phyloP scores from a whole-genome alignment of 2,888 invertebrate species.

The Drosophila niveifrons region DNA sequence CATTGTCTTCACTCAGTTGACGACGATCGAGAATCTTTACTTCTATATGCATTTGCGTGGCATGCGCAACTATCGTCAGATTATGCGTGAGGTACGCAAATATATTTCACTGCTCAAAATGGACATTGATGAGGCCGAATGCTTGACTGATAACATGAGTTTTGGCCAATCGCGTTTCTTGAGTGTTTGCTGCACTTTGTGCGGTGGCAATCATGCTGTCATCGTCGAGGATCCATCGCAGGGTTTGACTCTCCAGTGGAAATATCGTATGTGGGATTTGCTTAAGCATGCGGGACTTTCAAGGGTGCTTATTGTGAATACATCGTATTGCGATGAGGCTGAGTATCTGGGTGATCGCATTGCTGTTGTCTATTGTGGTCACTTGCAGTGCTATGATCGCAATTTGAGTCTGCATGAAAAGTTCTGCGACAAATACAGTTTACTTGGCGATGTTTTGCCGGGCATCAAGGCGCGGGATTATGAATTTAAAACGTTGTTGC shows the following conservation, averaged over 20 bases:
- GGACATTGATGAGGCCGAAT: neutral
- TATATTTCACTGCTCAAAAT: conserved; percentile 9
- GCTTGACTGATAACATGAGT: neutral
- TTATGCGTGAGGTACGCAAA: conserved; percentile 17
- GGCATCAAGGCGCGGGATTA: neutral
- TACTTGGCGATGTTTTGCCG: neutral
- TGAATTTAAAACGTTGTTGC: neutral
- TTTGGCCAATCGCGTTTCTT: conserved; percentile 25
- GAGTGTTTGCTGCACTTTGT: conserved; percentile 30
- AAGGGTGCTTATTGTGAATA: conserved; percentile 29
- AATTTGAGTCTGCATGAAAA: neutral
- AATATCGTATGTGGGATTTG: conserved; percentile 26
- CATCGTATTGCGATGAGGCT: conserved; percentile 25
- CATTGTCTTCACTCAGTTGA: conserved; percentile 24
- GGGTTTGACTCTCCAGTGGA: neutral
- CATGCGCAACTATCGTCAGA: conserved; percentile 29
- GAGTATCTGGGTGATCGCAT: conserved; percentile 31
- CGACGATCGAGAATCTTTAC: conserved; percentile 17
- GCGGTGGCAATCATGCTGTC: conserved; percentile 27
- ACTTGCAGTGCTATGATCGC: conserved; percentile 17
- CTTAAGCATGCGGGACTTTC: conserved; percentile 2
- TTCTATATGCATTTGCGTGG: conserved; percentile 35
- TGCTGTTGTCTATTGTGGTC: conserved; percentile 19
- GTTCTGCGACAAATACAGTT: conserved; percentile 9
- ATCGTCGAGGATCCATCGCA: conserved; percentile 20